These are phyloP conservation scores for Calonectris borealis DNA, from an alignment of 2,113 vertebrate genomes.

Conservation along the genomic window DNA sequence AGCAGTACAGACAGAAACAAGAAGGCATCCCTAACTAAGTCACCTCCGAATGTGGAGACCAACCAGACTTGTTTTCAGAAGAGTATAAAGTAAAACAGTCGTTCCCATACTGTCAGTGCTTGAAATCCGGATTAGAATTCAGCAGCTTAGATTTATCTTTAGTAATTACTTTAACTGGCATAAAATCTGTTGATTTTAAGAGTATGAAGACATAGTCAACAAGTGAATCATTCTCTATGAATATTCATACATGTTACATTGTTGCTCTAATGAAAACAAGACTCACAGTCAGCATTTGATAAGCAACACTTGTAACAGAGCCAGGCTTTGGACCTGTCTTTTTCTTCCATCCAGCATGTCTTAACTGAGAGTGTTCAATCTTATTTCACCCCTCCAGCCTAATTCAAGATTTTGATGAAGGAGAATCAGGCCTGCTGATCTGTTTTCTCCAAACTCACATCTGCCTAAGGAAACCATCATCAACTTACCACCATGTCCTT, in stretches of 20 bases:
- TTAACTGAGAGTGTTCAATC: background rate
- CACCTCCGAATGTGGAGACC: background rate
- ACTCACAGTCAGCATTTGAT: background rate
- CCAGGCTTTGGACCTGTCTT: background rate
- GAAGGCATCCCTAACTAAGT: background rate
- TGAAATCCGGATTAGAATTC: background rate
- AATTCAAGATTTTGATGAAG: background rate
- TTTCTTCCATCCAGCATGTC: background rate
- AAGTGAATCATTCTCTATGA: background rate
- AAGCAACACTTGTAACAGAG: background rate
- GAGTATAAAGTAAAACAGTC: background rate
- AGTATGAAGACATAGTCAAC: background rate
- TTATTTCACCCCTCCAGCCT: background rate
- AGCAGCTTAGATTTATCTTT: background rate
- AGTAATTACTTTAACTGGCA: background rate
- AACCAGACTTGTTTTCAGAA: background rate
- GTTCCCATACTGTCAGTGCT: background rate
- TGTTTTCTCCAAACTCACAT: background rate
- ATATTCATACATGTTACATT: background rate
- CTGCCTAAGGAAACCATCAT: background rate
- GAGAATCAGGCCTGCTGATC: background rate
- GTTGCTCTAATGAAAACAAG: background rate
- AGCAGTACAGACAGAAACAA: background rate
- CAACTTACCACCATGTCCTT: background rate
- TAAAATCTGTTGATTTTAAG: background rate